Conservation (phyloP, 2,113 vertebrate species). For the Hippopotamus amphibius region DNA sequence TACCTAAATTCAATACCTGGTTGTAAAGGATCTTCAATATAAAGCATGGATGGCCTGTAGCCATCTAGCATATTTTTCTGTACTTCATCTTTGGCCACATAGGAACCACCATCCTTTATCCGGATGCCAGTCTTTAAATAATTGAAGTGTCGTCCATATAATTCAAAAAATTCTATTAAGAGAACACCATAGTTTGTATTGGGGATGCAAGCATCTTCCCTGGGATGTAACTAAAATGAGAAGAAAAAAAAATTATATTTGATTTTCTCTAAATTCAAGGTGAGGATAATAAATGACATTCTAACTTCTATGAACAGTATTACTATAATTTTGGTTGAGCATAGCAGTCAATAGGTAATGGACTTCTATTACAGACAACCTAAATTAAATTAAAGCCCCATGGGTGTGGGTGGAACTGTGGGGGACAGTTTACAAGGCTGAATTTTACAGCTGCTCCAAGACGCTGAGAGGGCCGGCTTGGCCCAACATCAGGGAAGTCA, state of each 20-base stretch:
- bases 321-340: neutral
- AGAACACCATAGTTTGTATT: constrained; percentile 98
- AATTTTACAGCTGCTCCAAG: neutral
- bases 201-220: constrained; percentile 95
- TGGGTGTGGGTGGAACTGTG: neutral
- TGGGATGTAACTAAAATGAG: constrained; percentile 93
- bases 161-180: constrained; percentile 99
- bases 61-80: constrained; percentile 98
- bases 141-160: constrained; percentile 98
- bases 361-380: neutral
- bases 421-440: neutral
- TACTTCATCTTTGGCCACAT: constrained; percentile 98
- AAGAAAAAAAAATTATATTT: constrained; percentile 49
- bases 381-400: neutral
- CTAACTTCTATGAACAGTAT: neutral
- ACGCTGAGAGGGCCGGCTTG: neutral
- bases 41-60: constrained; percentile 98
- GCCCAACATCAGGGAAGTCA: neutral
- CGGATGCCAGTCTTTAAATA: constrained; percentile 99
- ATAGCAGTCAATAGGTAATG: rapidly evolving
- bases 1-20: constrained; percentile 89
- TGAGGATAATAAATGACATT: neutral
- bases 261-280: neutral
- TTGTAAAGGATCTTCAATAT: constrained; percentile 97
- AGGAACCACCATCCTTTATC: constrained; percentile 98